phyloP scores from a whole-genome alignment of 2,888 invertebrate genomes.

The Drosophila subquinaria region DNA sequence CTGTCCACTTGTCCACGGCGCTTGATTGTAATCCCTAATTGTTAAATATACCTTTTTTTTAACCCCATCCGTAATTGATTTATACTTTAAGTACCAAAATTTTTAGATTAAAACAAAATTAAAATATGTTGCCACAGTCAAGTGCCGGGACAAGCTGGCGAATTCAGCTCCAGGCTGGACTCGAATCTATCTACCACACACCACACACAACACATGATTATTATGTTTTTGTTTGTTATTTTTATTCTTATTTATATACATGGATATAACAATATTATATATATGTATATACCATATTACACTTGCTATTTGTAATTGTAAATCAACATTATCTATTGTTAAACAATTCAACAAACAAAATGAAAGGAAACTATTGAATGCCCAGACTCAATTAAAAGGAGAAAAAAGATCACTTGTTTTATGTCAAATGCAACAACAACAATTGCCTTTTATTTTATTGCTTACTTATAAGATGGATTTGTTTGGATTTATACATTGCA shows the following conservation, averaged over 20 bases:
- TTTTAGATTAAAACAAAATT: constrained; percentile 29
- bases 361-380: constrained; percentile 32
- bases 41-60: constrained; percentile 34
- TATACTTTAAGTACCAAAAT: constrained; percentile 50
- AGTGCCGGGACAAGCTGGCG: constrained; percentile 3
- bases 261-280: constrained; percentile 46
- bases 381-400: constrained; percentile 58
- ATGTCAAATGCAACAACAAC: constrained; percentile 70
- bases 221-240: constrained; percentile 73
- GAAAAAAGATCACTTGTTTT: constrained; percentile 59
- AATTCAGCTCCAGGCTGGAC: constrained; percentile 2
- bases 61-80: constrained; percentile 19
- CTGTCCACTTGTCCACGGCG: constrained; percentile 6
- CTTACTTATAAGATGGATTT: constrained; percentile 21
- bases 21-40: constrained; percentile 47
- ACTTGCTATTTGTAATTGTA: constrained; percentile 58
- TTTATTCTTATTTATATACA: constrained; percentile 56
- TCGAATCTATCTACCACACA: constrained; percentile 14
- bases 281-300: constrained; percentile 56
- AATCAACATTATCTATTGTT: constrained; percentile 64
- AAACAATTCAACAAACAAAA: constrained; percentile 51
- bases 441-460: constrained; percentile 61
- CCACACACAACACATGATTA: constrained; percentile 49
- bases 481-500: constrained; percentile 10
- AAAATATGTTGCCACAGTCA: constrained; percentile 25